Conservation (phyloP, 2,888 invertebrate species). For the Phortica okadai region DNA sequence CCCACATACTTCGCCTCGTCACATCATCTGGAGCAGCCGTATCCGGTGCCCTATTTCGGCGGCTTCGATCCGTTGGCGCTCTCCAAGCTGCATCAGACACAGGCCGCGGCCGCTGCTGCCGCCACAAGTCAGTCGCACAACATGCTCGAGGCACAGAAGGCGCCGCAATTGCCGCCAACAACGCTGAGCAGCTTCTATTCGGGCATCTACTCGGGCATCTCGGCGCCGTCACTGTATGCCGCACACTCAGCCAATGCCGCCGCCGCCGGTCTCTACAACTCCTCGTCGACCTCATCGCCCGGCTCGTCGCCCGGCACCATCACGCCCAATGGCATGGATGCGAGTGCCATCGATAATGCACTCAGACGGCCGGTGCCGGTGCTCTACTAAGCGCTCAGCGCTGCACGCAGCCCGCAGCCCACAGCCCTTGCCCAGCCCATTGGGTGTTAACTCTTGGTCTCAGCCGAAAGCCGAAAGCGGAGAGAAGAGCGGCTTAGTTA, state of each 20-base stretch:
- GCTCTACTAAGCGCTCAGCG: conserved; percentile 66
- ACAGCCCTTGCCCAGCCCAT: neutral
- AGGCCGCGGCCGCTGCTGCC: conserved; percentile 73
- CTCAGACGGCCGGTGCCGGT: conserved; percentile 76
- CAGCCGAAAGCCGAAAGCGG: neutral
- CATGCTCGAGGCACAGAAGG: conserved; percentile 73
- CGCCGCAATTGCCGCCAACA: conserved; percentile 74
- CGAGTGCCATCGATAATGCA: conserved; percentile 72
- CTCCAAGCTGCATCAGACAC: conserved; percentile 75
- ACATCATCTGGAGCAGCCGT: conserved; percentile 81
- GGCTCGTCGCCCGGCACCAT: conserved; percentile 76
- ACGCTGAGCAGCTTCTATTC: conserved; percentile 76
- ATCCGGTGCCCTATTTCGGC: conserved; percentile 76
- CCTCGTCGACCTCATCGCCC: conserved; percentile 75
- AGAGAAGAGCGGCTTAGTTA: neutral
- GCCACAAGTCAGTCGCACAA: conserved; percentile 72
- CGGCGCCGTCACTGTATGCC: conserved; percentile 75
- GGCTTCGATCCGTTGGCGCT: conserved; percentile 76
- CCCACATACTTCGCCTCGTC: conserved; percentile 87
- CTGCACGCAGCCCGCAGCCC: neutral
- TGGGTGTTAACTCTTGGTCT: neutral
- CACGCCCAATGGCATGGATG: conserved; percentile 74
- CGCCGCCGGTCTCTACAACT: conserved; percentile 75
- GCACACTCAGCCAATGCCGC: conserved; percentile 74
- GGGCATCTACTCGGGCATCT: conserved; percentile 76